phyloP scores from a whole-genome alignment of 2,888 invertebrate genomes.

The Lycaena phlaeas region DNA sequence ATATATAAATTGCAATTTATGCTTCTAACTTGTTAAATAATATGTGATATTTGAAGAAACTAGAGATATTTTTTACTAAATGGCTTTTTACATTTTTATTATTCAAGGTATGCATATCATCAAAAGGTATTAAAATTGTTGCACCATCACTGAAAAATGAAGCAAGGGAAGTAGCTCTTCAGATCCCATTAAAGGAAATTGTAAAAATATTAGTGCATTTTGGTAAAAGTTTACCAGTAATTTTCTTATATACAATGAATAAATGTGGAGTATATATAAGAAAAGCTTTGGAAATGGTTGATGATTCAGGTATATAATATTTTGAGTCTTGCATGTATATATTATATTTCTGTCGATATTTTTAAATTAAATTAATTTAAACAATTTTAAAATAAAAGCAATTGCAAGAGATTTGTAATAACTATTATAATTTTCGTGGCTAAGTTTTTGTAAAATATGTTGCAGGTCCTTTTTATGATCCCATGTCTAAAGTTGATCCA shows the following conservation, averaged over 20 bases:
- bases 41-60: too few relatives aligned
- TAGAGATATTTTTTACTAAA: too few relatives aligned
- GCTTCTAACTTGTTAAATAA: too few relatives aligned
- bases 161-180: slow-evolving; percentile 71
- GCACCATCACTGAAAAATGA: slow-evolving; percentile 73
- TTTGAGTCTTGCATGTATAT: too few relatives aligned
- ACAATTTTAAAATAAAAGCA: too few relatives aligned
- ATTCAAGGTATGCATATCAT: slow-evolving; percentile 70
- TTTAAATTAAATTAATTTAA: too few relatives aligned
- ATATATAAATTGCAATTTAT: too few relatives aligned
- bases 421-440: too few relatives aligned
- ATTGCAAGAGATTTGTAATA: too few relatives aligned
- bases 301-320: slow-evolving; percentile 47
- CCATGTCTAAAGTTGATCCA: slow-evolving; percentile 76
- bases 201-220: slow-evolving; percentile 85
- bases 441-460: too few relatives aligned
- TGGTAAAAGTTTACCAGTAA: slow-evolving; percentile 81
- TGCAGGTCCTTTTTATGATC: slow-evolving; percentile 73
- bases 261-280: slow-evolving; percentile 80
- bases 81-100: slow-evolving; percentile 11
- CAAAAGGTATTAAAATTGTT: slow-evolving; percentile 74
- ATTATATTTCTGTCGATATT: too few relatives aligned
- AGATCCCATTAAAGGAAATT: slow-evolving; percentile 79
- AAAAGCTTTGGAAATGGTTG: slow-evolving; percentile 79
- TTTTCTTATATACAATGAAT: slow-evolving; percentile 85